Percentiles rank a stretch among this genome's conserved stretches.
Conservation (phyloP, 2,888 invertebrate species). For the Drosophila pegasa region DNA sequence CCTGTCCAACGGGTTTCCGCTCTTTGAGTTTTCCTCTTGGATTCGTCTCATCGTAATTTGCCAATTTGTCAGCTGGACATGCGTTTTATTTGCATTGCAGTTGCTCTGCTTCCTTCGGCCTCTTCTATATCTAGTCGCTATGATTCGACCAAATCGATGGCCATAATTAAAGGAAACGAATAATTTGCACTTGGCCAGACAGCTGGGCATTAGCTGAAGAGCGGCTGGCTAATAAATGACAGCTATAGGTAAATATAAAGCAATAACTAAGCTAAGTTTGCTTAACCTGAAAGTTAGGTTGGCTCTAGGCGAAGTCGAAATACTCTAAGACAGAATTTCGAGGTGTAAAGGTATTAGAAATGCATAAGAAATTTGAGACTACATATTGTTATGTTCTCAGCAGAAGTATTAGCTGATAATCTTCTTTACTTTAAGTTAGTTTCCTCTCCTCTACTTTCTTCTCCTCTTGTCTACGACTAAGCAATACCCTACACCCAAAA, state of each 20-base stretch:
- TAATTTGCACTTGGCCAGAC: slow-evolving; percentile 60
- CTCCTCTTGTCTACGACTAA: background rate
- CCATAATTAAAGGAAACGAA: slow-evolving; percentile 69
- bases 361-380: background rate
- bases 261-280: slow-evolving; percentile 2
- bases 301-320: background rate
- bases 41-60: slow-evolving; percentile 61
- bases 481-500: background rate
- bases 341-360: background rate
- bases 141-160: slow-evolving; percentile 53
- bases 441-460: no score
- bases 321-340: background rate
- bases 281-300: no score
- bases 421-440: no score
- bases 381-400: no score
- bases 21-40: slow-evolving; percentile 26
- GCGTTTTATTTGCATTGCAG: slow-evolving; percentile 74
- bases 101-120: slow-evolving; percentile 8
- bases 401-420: no score
- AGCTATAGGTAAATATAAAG: slow-evolving; percentile 11
- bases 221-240: slow-evolving; percentile 7
- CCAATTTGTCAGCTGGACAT: slow-evolving; percentile 79
- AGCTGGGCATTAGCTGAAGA: slow-evolving; percentile 37
- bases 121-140: slow-evolving; percentile 27
- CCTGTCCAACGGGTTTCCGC: slow-evolving; percentile 69